phyloP scores from a whole-genome alignment of 2,113 vertebrate genomes.

The Rhizomys pruinosus region DNA sequence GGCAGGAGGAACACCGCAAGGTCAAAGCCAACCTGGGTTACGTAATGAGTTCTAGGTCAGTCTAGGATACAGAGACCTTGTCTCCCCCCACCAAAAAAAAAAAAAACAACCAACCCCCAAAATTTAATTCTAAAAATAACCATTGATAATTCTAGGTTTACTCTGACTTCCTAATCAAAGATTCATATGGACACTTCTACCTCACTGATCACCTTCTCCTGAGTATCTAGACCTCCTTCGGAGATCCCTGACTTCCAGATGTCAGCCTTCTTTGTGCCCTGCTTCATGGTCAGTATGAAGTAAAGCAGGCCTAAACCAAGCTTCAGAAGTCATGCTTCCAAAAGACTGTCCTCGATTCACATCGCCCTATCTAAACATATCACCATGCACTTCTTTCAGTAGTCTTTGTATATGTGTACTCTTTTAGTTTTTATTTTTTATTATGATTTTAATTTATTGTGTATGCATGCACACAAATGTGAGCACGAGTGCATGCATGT shows the following conservation, averaged over 20 bases:
- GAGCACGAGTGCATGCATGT: too few species aligned
- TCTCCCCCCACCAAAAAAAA: not conserved
- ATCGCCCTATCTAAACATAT: not conserved
- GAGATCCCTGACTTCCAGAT: not conserved
- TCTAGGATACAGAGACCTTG: not conserved
- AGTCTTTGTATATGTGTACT: not conserved
- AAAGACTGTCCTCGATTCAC: not conserved
- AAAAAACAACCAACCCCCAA: too few species aligned
- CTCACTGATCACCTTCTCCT: not conserved
- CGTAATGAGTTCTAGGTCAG: not conserved
- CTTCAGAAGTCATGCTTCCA: not conserved
- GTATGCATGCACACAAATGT: too few species aligned
- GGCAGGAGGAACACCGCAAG: not conserved
- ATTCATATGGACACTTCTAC: rapidly evolving
- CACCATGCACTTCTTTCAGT: not conserved
- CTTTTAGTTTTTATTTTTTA: too few species aligned
- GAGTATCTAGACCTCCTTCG: not conserved
- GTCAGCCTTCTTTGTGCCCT: too few species aligned
- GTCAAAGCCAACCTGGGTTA: too few species aligned
- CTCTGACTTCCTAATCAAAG: not conserved
- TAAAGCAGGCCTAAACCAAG: rapidly evolving
- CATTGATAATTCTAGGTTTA: not conserved
- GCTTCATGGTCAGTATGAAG: not conserved
- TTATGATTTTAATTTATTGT: too few species aligned
- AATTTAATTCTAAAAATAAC: not conserved